Conservation (phyloP, 2,888 invertebrate species). For the Caenorhabditis uteleia region DNA sequence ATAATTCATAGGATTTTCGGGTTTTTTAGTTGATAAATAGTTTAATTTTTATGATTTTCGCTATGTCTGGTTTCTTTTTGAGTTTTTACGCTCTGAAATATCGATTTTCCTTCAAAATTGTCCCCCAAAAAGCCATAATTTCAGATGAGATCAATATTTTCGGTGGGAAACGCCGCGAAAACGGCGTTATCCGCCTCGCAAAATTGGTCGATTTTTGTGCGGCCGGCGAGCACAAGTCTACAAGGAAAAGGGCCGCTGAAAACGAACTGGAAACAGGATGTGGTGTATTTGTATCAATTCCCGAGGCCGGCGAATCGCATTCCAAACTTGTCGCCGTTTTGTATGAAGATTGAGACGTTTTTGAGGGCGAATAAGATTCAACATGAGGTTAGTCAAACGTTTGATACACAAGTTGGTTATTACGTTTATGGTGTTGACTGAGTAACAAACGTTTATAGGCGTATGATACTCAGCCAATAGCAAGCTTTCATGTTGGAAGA, state of each 20-base stretch:
- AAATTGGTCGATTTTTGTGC: too few relatives aligned
- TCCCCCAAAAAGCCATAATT: too few relatives aligned
- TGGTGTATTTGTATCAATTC: conserved; percentile 66
- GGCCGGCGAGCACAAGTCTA: conserved; percentile 24
- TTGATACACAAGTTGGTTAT: too few relatives aligned
- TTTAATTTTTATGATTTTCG: too few relatives aligned
- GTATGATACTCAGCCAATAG: too few relatives aligned
- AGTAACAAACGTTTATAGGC: too few relatives aligned
- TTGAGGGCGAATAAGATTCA: conserved; percentile 63
- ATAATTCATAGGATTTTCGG: conserved; percentile 34
- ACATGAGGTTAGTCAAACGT: conserved; percentile 62
- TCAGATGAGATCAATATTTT: too few relatives aligned
- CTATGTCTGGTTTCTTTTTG: too few relatives aligned
- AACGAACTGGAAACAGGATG: conserved; percentile 57
- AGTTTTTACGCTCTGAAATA: too few relatives aligned
- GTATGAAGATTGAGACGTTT: conserved; percentile 66
- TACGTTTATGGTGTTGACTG: too few relatives aligned
- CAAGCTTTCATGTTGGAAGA: too few relatives aligned
- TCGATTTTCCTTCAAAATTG: too few relatives aligned
- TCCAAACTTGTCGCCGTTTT: conserved; percentile 66
- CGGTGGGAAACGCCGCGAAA: neutral
- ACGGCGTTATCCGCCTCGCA: neutral
- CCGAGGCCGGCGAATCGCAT: conserved; percentile 51
- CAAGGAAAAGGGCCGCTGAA: conserved; percentile 43
- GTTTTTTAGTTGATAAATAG: conserved; percentile 1